Evolutionary conservation across 2,888 invertebrate species (phyloP).

Genomic region (Cryptocephalus primarius): DNA sequence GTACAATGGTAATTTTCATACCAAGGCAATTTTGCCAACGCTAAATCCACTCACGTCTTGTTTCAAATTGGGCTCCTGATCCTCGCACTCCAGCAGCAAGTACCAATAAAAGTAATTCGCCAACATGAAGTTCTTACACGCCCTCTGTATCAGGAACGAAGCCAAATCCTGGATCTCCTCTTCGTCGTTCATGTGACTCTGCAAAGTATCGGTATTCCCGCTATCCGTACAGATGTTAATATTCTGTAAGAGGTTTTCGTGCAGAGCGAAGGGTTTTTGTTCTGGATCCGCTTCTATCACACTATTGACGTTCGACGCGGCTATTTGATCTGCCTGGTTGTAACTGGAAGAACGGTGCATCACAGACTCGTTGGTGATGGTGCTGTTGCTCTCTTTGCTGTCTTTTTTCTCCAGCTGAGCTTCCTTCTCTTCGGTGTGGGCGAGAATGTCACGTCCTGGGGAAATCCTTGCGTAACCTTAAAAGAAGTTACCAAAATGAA

Average conservation of each 20-base stretch:
- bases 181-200: constrained; percentile 35
- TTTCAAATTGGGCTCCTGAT: constrained; percentile 59
- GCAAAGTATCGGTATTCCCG: constrained; percentile 41
- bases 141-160: constrained; percentile 81
- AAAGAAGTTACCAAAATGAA: background rate
- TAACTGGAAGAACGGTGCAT: constrained; percentile 30
- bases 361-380: constrained; percentile 28
- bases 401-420: constrained; percentile 33
- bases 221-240: constrained; percentile 34
- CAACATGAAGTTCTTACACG: constrained; percentile 76
- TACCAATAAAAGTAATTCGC: constrained; percentile 99
- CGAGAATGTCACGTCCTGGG: constrained; percentile 24
- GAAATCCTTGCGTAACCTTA: constrained; percentile 25
- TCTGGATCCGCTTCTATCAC: constrained; percentile 27
- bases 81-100: constrained; percentile 87
- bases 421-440: constrained; percentile 33
- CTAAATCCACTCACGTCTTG: constrained; percentile 46
- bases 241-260: constrained; percentile 27
- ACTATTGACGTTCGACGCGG: constrained; percentile 28
- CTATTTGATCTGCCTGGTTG: constrained; percentile 29
- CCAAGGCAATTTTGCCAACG: no score
- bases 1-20: no score
- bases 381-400: constrained; percentile 33
- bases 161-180: constrained; percentile 58
- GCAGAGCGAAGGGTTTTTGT: constrained; percentile 18